Conservation (phyloP, 30 jellyfish, hydroid and myxozoan species). For the Hydractinia symbiolongicarpus region DNA sequence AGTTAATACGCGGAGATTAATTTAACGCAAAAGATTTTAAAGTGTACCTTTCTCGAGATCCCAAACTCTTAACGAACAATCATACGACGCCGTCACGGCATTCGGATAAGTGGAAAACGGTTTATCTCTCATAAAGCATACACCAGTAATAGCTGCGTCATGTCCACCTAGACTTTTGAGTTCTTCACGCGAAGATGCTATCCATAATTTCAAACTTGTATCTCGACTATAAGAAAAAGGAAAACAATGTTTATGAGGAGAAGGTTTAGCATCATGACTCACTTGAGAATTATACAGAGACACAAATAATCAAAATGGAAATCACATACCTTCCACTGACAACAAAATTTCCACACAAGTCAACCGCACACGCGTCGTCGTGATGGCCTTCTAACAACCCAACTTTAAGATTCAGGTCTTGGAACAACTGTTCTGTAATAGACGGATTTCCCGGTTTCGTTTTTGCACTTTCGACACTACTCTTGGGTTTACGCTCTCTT, state of each 20-base stretch:
- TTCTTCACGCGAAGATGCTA: constrained; percentile 47
- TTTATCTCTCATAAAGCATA: constrained; percentile 29
- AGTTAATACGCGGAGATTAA: not conserved
- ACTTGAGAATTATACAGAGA: not conserved
- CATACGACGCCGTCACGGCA: constrained; percentile 41
- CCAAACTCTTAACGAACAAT: constrained; percentile 86
- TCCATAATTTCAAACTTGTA: constrained; percentile 82
- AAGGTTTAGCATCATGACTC: not conserved
- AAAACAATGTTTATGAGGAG: not conserved
- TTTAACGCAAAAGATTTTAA: not conserved
- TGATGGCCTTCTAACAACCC: constrained; percentile 89
- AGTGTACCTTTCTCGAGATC: constrained; percentile 70
- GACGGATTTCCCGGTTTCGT: not conserved
- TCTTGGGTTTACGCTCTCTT: not conserved
- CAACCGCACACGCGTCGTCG: constrained; percentile 87
- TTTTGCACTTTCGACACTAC: not conserved
- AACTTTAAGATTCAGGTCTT: constrained; percentile 19
- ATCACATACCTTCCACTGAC: constrained; percentile 84
- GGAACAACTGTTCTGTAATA: not conserved
- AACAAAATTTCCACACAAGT: constrained; percentile 35
- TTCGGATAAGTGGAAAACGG: constrained; percentile 10
- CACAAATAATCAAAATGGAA: not conserved
- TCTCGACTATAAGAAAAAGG: constrained; percentile 56
- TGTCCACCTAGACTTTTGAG: constrained; percentile 91
- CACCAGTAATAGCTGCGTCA: constrained; percentile 74